Evolutionary conservation across 1,140 invertebrate species (phyloP).

Genomic region (Oedothorax gibbosus): DNA sequence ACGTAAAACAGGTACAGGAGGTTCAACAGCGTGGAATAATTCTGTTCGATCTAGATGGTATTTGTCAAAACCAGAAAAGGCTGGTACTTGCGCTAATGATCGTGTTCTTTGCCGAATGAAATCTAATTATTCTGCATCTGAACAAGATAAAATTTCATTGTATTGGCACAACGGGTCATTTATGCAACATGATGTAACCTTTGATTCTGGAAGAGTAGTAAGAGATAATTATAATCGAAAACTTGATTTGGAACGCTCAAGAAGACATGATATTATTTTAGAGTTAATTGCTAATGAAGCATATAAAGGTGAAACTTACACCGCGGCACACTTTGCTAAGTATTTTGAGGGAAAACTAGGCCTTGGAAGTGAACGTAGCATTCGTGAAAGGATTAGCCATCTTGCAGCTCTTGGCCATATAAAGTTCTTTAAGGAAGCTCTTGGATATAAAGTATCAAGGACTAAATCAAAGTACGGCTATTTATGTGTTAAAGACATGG

Average conservation of each 20-base stretch:
- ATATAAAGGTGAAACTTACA: conserved; percentile 30
- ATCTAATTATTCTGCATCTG: conserved; percentile 8
- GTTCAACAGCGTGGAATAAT: conserved; percentile 28
- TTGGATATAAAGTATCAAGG: conserved; percentile 27
- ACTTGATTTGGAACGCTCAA: conserved; percentile 31
- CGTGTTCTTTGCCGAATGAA: conserved; percentile 9
- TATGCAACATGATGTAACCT: background rate
- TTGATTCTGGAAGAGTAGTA: conserved; percentile 6
- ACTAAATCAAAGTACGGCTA: conserved; percentile 37
- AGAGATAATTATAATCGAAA: conserved; percentile 33
- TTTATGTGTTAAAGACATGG: conserved; percentile 37
- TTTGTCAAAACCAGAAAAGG: conserved; percentile 13
- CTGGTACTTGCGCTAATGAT: conserved; percentile 1
- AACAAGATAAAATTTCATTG: conserved; percentile 9
- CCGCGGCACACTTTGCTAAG: conserved; percentile 27
- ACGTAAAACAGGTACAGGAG: conserved; percentile 30
- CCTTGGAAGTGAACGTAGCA: conserved; percentile 31
- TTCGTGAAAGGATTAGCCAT: conserved; percentile 38
- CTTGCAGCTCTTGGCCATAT: conserved; percentile 36
- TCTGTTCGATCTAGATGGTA: conserved; percentile 6
- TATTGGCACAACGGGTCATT: conserved; percentile 7
- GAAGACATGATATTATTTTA: conserved; percentile 26
- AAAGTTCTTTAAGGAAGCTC: conserved; percentile 37
- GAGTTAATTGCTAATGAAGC: conserved; percentile 35
- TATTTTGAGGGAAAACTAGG: conserved; percentile 28